Conservation (phyloP, 2,888 invertebrate species). For the Cheiracanthium punctorium region DNA sequence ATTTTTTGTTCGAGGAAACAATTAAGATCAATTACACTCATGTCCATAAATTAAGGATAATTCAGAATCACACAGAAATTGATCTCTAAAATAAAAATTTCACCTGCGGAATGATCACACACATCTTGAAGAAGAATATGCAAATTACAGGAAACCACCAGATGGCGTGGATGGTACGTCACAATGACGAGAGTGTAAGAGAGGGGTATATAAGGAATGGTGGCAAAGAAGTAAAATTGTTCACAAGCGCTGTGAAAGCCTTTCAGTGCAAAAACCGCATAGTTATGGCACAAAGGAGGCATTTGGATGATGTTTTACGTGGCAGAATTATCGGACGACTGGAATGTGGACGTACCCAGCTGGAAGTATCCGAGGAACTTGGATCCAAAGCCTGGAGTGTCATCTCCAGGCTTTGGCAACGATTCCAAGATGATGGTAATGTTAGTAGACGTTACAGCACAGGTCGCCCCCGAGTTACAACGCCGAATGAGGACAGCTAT, state of each 20-base stretch:
- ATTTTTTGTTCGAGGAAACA: too few species aligned
- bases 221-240: constrained; percentile 27
- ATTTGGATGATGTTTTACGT: background rate
- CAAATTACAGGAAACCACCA: background rate
- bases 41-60: constrained; percentile 9
- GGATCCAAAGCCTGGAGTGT: background rate
- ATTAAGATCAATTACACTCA: too few species aligned
- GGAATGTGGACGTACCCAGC: constrained; percentile 18
- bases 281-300: constrained; percentile 16
- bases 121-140: background rate
- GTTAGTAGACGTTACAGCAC: constrained; percentile 12
- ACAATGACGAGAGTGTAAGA: constrained; percentile 22
- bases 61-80: constrained; percentile 2
- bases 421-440: constrained; percentile 23
- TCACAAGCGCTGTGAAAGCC: constrained; percentile 14
- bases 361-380: constrained; percentile 11
- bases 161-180: background rate
- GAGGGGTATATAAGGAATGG: constrained; percentile 34
- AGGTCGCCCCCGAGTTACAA: constrained; percentile 7
- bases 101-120: background rate
- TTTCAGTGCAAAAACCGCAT: background rate
- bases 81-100: background rate
- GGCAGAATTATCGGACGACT: constrained; percentile 21
- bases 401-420: constrained; percentile 19
- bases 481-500: constrained; percentile 8